Conservation (phyloP, 1,140 invertebrate genomes). For the Drosophila saltans region DNA sequence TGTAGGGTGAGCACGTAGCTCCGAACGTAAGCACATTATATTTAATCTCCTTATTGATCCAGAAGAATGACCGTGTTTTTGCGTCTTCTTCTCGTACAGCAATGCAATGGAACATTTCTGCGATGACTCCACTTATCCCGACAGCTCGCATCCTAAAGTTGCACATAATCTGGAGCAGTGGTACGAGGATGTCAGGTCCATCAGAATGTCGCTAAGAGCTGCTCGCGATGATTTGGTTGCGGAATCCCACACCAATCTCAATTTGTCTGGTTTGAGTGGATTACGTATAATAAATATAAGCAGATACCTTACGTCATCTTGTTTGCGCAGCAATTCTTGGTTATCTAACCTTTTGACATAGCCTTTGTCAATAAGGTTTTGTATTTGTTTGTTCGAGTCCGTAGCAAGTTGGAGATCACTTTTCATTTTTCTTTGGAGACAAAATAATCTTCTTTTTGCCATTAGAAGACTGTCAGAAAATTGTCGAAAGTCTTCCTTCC, state of each 20-base stretch:
- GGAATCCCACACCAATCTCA: not conserved
- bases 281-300: slow-evolving; percentile 14
- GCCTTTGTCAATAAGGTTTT: too few relatives aligned
- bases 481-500: too few relatives aligned
- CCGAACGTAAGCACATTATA: slow-evolving; percentile 16
- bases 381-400: too few relatives aligned
- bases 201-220: not conserved
- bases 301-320: slow-evolving; percentile 2
- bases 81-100: not conserved
- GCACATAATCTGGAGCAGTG: not conserved
- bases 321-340: not conserved
- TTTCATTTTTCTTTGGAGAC: too few relatives aligned
- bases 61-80: not conserved
- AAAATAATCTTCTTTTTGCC: too few relatives aligned
- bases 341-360: too few relatives aligned
- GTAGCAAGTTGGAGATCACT: too few relatives aligned
- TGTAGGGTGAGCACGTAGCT: not conserved
- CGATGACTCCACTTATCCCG: not conserved
- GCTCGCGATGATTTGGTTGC: not conserved
- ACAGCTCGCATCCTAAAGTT: not conserved
- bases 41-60: not conserved
- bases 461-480: too few relatives aligned
- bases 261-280: slow-evolving; percentile 9
- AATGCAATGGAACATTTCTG: slow-evolving; percentile 7
- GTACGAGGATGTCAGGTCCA: not conserved